Evolutionary conservation across 1,140 invertebrate genomes (phyloP), one percentile per base, ranked within the genome.

Genomic region (Monomorium pharaonis): DNA sequence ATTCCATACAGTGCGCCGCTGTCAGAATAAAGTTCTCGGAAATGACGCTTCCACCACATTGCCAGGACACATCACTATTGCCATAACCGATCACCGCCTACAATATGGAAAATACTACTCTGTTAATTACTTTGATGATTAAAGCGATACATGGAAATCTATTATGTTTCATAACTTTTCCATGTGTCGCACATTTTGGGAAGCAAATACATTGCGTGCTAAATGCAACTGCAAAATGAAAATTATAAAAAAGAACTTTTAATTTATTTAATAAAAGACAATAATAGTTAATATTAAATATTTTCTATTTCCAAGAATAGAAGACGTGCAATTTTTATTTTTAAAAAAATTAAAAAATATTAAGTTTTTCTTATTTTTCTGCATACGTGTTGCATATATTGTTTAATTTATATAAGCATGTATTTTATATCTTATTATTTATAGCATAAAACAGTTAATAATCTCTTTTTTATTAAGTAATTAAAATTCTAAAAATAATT

Each of bases 41-140:
- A 69, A 96, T 95, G n/a, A 96, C 80, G 47, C 94, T 94, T 14
- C 96, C 96, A 21, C 96, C 96, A 78, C 96, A 96, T 33, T 93
- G 87, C 94, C 95, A 96, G 33, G 88, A 90, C 1, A 94, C 49
- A 0, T 51, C 67, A 0, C n/a, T 58, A 42, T 88, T 85, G 18
- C 92, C 92, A 51, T 87, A 94, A 70, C 93, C 93, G 62, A 94
- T 92, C 5, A 88, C 90, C 14, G 87, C 92, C 92, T 93, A 30
- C 1, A 84, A 65, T 67, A 18, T 54, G 24, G 49, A 18, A 44
- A 77, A n/a, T 42, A 14, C 9, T 54, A 37, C 6, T 44, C n/a
- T 58, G 51, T 72, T 10, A 47, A 81, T 81, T 56, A 47, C 21
- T 24, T 75, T 42, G 14, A n/a, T 58, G n/a, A 72, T 72, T 21